These are phyloP conservation scores for Chymomyza costata DNA, from an alignment of 1,140 invertebrate species.

Conservation along the genomic window DNA sequence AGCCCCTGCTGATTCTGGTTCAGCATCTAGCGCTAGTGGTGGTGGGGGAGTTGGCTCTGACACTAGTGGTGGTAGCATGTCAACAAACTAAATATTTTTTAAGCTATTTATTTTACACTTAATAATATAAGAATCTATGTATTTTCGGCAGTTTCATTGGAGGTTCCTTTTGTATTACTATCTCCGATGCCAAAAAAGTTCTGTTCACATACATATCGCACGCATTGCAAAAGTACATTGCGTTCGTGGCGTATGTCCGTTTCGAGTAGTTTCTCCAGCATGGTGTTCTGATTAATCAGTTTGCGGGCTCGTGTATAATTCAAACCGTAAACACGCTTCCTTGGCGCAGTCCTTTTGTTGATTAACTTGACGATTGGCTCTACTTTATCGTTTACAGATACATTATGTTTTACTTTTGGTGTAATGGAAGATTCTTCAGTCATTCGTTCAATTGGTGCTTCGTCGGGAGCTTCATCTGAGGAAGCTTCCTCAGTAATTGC, in stretches of 20 bases:
- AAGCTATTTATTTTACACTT: conserved; percentile 2
- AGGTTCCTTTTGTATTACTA: background rate
- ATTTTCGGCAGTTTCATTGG: background rate
- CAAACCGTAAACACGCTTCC: conserved; percentile 51
- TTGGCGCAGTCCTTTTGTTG: background rate
- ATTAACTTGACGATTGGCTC: background rate
- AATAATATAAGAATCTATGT: conserved; percentile 6
- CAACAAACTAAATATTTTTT: conserved; percentile 30
- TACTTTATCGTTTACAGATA: background rate
- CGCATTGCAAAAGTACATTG: conserved; percentile 85
- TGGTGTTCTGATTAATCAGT: conserved; percentile 74
- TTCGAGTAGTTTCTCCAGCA: conserved; percentile 79
- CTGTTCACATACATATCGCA: conserved; percentile 82
- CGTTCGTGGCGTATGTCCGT: conserved; percentile 83
- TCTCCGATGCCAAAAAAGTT: conserved; percentile 79
- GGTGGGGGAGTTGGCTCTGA: conserved; percentile 4
- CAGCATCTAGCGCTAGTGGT: background rate
- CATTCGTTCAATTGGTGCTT: conserved; percentile 41
- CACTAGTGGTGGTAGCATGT: conserved; percentile 26
- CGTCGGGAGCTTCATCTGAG: conserved; percentile 65
- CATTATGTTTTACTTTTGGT: background rate
- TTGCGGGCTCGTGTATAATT: conserved; percentile 62
- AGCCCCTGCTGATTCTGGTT: conserved; percentile 6
- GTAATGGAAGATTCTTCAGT: conserved; percentile 7
- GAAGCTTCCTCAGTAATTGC: background rate